These are phyloP conservation scores for Drosophila fulvimacula DNA, from an alignment of 2,888 invertebrate genomes.

Conservation along the genomic window DNA sequence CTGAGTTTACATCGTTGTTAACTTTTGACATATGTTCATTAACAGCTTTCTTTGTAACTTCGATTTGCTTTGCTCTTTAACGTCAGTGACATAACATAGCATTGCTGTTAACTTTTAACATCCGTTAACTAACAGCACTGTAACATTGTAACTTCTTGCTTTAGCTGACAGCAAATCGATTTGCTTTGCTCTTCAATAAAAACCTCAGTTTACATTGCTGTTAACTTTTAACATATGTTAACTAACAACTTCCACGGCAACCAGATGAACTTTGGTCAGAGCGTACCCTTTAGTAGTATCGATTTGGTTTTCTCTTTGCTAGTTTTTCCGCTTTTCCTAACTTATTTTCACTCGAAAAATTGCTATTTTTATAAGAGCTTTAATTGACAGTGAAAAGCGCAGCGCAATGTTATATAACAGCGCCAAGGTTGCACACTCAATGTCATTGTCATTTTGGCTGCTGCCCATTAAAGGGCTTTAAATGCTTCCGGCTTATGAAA, in stretches of 20 bases:
- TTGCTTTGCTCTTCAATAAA: too few species aligned
- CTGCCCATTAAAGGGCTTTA: slow-evolving; percentile 10
- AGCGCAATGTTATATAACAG: neutral
- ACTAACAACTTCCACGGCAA: too few species aligned
- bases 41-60: too few species aligned
- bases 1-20: neutral
- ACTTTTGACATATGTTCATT: too few species aligned
- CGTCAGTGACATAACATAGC: too few species aligned
- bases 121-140: neutral
- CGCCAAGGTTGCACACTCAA: slow-evolving; percentile 36
- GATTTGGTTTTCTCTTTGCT: neutral
- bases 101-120: too few species aligned
- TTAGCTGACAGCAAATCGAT: too few species aligned
- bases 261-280: too few species aligned
- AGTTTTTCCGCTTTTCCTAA: neutral
- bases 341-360: neutral
- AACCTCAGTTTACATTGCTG: too few species aligned
- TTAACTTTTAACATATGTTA: too few species aligned
- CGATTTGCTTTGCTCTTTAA: too few species aligned
- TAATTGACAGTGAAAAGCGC: slow-evolving; percentile 1
- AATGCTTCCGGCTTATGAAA: slow-evolving; percentile 27
- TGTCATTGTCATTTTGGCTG: slow-evolving; percentile 21
- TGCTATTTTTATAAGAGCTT: neutral
- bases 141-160: too few species aligned
- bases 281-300: neutral